Base-by-base conservation (phyloP, 2,113 vertebrate species). In the Formicarius rufipectus region DNA sequence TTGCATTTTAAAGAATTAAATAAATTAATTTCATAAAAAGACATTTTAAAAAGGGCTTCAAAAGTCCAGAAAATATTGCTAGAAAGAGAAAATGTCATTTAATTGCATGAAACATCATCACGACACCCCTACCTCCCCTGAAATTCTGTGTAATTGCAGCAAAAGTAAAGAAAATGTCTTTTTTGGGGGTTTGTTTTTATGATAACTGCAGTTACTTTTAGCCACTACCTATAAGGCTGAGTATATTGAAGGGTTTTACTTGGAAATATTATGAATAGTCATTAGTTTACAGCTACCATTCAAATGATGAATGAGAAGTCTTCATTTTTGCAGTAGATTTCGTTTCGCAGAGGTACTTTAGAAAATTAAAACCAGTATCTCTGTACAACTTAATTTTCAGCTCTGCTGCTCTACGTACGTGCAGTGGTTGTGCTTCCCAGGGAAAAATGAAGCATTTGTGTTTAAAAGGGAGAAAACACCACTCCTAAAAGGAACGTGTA, bases 331-430 rank as follows among this genome's bases (percentile, higher is more conserved):
- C 49, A 81, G 62, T n/a, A 17, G 42, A 28, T n/a, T 74, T 37
- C 4, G 1, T 56, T 68, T 40, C 39, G 53, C 4, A 4, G 66
- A 7, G 40, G 28, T 9, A 22, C 31, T 45, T 25, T 0, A 25
- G 16, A 7, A 37, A 24, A 24, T 4, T 20, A 53, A 49, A 80
- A 1, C 2, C 18, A 7, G 0, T 4, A 27, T 19, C 35, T 49
- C 37, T 0, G 6, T 5, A 24, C 10, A 56, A 5, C 10, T 33
- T 30, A 10, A 12, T 31, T 83, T 53, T 18, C 77, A 62, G 25
- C 3, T 53, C 71, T 35, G 0, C 52, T 27, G 0, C 56, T 27
- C 39, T 21, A 14, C 10, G 2, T 69, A 14, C 10, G 7, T 1
- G 24, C 47, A 17, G 2, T 1, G 23, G 14, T 1, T 23, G 69